Percentiles rank a stretch among this genome's conserved stretches.
Evolutionary conservation across 2,888 invertebrate genomes (phyloP).

Genomic region (Dynastes tityus): DNA sequence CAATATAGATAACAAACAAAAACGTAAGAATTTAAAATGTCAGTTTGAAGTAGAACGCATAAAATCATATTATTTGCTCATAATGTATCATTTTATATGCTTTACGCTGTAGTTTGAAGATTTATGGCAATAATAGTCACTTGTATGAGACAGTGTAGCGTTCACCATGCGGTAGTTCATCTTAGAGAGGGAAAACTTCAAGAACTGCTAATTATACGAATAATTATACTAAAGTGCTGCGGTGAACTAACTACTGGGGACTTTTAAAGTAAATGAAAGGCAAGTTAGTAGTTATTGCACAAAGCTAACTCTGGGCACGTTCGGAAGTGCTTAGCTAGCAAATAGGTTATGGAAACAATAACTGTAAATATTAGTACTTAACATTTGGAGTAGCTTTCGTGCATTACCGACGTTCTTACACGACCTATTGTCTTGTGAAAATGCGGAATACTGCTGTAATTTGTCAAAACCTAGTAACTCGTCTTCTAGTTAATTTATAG

Average conservation of each 20-base stretch:
- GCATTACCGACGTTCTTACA: neutral
- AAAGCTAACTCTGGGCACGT: constrained; percentile 1
- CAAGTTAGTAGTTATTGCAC: constrained; percentile 21
- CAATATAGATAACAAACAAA: too few relatives aligned
- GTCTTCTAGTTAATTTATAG: too few relatives aligned
- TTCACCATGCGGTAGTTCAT: too few relatives aligned
- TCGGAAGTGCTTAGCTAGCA: neutral
- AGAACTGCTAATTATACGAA: neutral
- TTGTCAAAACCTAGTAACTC: too few relatives aligned
- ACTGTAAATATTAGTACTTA: constrained; percentile 39
- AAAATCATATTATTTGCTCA: too few relatives aligned
- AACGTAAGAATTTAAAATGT: too few relatives aligned
- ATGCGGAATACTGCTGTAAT: too few relatives aligned
- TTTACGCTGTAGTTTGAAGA: too few relatives aligned
- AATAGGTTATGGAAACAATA: constrained; percentile 39
- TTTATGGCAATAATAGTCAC: too few relatives aligned
- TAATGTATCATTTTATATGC: too few relatives aligned
- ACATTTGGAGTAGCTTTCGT: constrained; percentile 20
- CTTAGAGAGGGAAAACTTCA: neutral
- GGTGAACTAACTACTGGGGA: neutral
- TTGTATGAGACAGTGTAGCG: too few relatives aligned
- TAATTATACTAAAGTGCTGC: neutral
- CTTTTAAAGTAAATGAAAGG: constrained; percentile 9
- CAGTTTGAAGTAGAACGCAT: too few relatives aligned
- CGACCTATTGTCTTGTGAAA: constrained; percentile 10